Conservation (phyloP, 2,888 invertebrate species). For the Cantharis flavilabris region DNA sequence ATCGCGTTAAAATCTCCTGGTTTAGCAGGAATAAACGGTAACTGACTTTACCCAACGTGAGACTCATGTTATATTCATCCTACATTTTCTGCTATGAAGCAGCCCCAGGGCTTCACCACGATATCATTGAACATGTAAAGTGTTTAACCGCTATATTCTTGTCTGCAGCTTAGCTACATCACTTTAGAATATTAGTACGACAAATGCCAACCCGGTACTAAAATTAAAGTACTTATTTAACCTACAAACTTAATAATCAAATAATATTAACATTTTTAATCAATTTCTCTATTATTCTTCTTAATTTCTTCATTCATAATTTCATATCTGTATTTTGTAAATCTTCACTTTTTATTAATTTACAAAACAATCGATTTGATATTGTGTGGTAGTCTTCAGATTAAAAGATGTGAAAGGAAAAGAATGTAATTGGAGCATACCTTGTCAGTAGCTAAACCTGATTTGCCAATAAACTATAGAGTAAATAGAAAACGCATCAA, state of each 20-base stretch:
- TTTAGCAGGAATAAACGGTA: constrained; percentile 35
- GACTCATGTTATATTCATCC: constrained; percentile 38
- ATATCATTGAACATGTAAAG: constrained; percentile 36
- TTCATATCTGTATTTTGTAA: background rate
- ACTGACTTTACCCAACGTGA: constrained; percentile 35
- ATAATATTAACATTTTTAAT: background rate
- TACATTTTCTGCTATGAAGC: constrained; percentile 34
- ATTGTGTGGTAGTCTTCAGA: background rate
- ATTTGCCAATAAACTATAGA: background rate
- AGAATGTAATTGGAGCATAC: background rate
- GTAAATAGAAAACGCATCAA: background rate
- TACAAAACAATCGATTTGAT: too few relatives aligned
- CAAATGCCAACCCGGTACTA: constrained; percentile 20
- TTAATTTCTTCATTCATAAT: background rate
- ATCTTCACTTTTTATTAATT: too few relatives aligned
- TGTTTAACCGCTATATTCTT: constrained; percentile 34
- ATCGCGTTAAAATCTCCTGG: constrained; percentile 26
- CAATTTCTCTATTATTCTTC: background rate
- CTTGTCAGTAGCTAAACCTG: background rate
- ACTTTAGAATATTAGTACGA: constrained; percentile 26
- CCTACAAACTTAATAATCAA: background rate
- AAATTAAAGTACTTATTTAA: background rate
- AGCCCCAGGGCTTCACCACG: constrained; percentile 30
- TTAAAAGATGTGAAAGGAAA: background rate
- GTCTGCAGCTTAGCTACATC: constrained; percentile 27